Conservation (phyloP, 2,888 invertebrate genomes). For the Lumbricus terrestris region DNA sequence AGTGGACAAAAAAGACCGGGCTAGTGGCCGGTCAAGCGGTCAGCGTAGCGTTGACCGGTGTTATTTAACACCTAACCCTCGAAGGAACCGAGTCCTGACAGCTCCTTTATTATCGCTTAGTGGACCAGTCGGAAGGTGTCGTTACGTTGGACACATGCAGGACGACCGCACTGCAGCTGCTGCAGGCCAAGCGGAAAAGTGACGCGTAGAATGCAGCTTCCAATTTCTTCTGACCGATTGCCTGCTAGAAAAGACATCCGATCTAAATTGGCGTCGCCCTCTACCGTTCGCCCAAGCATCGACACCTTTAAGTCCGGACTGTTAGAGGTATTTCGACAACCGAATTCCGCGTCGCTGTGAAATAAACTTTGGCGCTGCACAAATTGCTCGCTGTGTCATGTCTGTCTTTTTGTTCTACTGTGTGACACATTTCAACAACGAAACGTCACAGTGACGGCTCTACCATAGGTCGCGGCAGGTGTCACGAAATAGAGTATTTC, state of each 20-base stretch:
- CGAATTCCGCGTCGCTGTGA: background rate
- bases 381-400: background rate
- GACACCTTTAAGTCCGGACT: background rate
- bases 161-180: too few relatives aligned
- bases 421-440: too few relatives aligned
- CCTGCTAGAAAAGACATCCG: background rate
- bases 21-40: background rate
- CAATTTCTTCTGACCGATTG: background rate
- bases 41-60: background rate
- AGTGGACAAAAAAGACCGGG: background rate
- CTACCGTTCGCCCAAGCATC: background rate
- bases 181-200: background rate
- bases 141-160: background rate
- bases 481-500: too few relatives aligned
- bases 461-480: too few relatives aligned
- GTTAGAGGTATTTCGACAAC: background rate
- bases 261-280: background rate
- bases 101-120: background rate
- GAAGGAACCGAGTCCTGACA: background rate
- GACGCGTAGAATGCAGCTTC: background rate
- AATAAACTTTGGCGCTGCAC: background rate
- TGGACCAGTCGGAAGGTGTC: background rate
- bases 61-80: background rate
- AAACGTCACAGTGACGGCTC: too few relatives aligned
- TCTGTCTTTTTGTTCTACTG: too few relatives aligned